Conservation (phyloP, 2,888 invertebrate species). For the Chymomyza procnemis region DNA sequence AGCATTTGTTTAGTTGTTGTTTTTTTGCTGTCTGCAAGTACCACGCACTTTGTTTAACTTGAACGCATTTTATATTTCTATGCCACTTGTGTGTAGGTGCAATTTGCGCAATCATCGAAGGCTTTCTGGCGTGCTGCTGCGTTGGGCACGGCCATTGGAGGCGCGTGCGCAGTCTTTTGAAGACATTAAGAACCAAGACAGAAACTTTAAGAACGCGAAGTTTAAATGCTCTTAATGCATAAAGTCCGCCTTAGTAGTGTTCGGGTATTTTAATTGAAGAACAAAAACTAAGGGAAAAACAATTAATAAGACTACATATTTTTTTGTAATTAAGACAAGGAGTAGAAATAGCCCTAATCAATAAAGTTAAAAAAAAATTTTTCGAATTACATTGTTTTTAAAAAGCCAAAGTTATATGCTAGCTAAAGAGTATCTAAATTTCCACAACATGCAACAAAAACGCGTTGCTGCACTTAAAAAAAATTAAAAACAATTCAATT, state of each 20-base stretch:
- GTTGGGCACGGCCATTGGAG: constrained; percentile 18
- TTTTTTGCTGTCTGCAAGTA: constrained; percentile 55
- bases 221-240: neutral
- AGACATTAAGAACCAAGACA: neutral
- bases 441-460: constrained; percentile 55
- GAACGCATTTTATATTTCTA: neutral
- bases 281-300: too few relatives aligned
- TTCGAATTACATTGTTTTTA: too few relatives aligned
- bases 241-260: too few relatives aligned
- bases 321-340: too few relatives aligned
- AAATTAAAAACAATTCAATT: constrained; percentile 65
- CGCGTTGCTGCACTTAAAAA: constrained; percentile 65
- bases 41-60: constrained; percentile 62
- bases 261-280: too few relatives aligned
- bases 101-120: constrained; percentile 70
- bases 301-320: too few relatives aligned
- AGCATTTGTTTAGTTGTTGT: constrained; percentile 8
- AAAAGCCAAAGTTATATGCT: neutral
- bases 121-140: constrained; percentile 14
- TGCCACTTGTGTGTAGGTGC: constrained; percentile 57
- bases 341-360: too few relatives aligned
- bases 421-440: constrained; percentile 53
- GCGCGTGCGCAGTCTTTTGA: constrained; percentile 19
- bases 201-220: neutral
- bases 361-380: too few relatives aligned